phyloP scores from a whole-genome alignment of 2,888 invertebrate species.

The Euphydryas editha region DNA sequence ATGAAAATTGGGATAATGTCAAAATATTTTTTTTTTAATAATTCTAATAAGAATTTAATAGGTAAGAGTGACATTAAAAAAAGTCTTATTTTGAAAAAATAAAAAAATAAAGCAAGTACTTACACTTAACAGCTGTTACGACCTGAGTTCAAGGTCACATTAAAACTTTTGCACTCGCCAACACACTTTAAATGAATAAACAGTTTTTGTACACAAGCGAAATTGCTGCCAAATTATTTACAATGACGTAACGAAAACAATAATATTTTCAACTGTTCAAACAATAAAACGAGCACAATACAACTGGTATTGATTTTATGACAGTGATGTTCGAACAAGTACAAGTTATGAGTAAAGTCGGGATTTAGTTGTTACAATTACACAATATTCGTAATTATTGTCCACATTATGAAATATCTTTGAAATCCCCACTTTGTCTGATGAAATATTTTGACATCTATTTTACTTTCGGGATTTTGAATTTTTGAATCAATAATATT shows the following conservation, averaged over 20 bases:
- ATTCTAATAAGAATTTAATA: slow-evolving; percentile 1
- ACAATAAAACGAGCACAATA: slow-evolving; percentile 44
- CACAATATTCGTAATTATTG: slow-evolving; percentile 35
- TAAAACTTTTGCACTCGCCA: slow-evolving; percentile 55
- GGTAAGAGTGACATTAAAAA: background rate
- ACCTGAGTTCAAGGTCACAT: slow-evolving; percentile 65
- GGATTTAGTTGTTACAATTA: slow-evolving; percentile 12
- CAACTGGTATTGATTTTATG: slow-evolving; percentile 6
- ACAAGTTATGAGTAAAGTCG: background rate
- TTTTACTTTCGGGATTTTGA: slow-evolving; percentile 16
- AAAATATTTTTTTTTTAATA: background rate
- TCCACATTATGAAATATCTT: slow-evolving; percentile 39
- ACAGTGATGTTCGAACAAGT: background rate
- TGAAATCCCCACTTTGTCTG: slow-evolving; percentile 36
- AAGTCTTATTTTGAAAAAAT: background rate
- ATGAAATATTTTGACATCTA: slow-evolving; percentile 49
- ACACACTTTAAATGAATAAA: slow-evolving; percentile 60
- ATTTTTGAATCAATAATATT: slow-evolving; percentile 37
- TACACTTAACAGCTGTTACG: slow-evolving; percentile 66
- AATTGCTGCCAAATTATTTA: slow-evolving; percentile 73
- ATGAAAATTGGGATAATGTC: background rate
- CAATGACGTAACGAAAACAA: slow-evolving; percentile 69
- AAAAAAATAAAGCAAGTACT: slow-evolving; percentile 19
- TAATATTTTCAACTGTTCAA: slow-evolving; percentile 65
- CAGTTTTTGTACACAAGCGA: slow-evolving; percentile 64